Percentiles rank a stretch among this genome's conserved stretches.
These are phyloP conservation scores for Alsophila aescularia DNA, from an alignment of 2,888 invertebrate genomes.

Conservation along the genomic window DNA sequence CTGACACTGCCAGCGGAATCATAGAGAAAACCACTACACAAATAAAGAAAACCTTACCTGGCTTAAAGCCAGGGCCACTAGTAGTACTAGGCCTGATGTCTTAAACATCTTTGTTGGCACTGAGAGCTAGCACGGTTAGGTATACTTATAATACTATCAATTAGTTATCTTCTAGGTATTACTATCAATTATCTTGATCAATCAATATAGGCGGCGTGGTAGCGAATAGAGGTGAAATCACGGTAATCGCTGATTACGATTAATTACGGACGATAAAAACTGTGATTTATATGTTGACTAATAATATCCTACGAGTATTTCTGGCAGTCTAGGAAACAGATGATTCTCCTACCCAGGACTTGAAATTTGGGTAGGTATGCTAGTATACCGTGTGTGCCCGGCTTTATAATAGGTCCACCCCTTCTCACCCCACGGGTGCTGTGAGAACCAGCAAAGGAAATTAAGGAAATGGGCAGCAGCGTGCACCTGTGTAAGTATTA, in stretches of 20 bases:
- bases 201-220: constrained; percentile 11
- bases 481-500: too few species aligned
- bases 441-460: too few species aligned
- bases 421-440: too few species aligned
- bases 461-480: too few species aligned
- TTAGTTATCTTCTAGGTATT: too few species aligned
- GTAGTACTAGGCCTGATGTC: constrained; percentile 49
- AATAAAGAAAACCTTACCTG: constrained; percentile 49
- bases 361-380: not conserved
- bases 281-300: constrained; percentile 2
- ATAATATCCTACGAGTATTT: not conserved
- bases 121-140: constrained; percentile 35
- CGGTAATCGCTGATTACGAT: constrained; percentile 11
- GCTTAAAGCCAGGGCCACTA: constrained; percentile 46
- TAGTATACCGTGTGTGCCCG: too few species aligned
- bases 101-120: constrained; percentile 53
- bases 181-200: constrained; percentile 18
- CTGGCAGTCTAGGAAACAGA: too few species aligned
- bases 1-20: too few species aligned
- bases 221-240: constrained; percentile 17
- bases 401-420: too few species aligned
- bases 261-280: constrained; percentile 13
- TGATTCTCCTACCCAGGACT: not conserved
- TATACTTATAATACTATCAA: too few species aligned
- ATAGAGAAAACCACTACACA: not conserved